Evolutionary conservation across 2,797 vertebrate genomes (phyloP).

Genomic region (Aquila chrysaetos): DNA sequence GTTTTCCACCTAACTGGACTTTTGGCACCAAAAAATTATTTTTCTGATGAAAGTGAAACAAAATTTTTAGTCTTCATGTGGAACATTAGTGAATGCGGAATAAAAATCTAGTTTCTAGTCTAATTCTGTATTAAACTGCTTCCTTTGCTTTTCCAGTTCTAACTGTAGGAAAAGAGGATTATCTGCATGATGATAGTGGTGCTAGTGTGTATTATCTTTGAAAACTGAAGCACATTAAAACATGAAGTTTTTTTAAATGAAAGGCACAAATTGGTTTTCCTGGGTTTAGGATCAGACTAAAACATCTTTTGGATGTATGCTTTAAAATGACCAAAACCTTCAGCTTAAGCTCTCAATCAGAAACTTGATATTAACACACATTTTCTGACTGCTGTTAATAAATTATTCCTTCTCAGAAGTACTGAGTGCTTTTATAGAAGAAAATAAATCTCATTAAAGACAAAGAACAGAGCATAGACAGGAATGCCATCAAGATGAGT

Average conservation of each 20-base stretch:
- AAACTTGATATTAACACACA: not conserved
- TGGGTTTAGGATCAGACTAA: not conserved
- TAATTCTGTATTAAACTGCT: not conserved
- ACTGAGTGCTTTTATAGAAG: not conserved
- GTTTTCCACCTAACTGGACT: not conserved
- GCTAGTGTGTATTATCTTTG: not conserved
- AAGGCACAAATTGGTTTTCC: not conserved
- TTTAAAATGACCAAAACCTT: not conserved
- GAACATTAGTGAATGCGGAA: not conserved
- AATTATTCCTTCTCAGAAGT: not conserved
- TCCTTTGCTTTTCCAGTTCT: not conserved
- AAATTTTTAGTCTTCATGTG: not conserved
- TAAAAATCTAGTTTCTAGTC: not conserved
- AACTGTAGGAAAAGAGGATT: not conserved
- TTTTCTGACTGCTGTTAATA: not conserved
- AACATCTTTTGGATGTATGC: not conserved
- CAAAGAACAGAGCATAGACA: not conserved
- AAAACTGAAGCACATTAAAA: not conserved
- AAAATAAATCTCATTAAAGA: not conserved
- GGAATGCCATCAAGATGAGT: not conserved
- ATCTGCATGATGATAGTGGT: not conserved
- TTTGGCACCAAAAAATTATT: not conserved
- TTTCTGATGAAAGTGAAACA: not conserved
- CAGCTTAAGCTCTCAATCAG: not conserved
- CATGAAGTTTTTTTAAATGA: not conserved